A percentile compares a stretch with the other conserved stretches of the same genome.
phyloP scores from a whole-genome alignment of 2,113 vertebrate species.

The Otolemur garnettii region DNA sequence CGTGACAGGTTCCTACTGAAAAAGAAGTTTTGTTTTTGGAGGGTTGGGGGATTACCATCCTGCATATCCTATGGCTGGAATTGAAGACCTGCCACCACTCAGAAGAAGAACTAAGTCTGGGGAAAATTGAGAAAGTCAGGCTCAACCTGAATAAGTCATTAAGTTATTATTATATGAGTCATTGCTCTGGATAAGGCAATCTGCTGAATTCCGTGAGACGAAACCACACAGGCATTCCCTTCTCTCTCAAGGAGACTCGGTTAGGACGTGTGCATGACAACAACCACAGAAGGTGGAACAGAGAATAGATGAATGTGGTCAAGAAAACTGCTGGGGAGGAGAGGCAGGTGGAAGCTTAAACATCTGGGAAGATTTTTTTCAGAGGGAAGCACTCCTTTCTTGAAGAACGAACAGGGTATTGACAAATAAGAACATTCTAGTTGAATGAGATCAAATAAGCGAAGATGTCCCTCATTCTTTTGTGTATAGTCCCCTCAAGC shows the following conservation, averaged over 20 bases:
- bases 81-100: neutral
- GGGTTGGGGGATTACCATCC: neutral
- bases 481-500: neutral
- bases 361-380: neutral
- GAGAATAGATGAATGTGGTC: neutral
- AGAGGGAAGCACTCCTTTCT: neutral
- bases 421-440: neutral
- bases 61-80: neutral
- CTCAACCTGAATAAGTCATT: slow-evolving; percentile 33
- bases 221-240: neutral
- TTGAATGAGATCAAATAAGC: neutral
- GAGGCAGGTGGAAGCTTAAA: neutral
- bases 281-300: fast-evolving
- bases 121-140: slow-evolving; percentile 35
- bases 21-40: neutral
- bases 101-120: neutral
- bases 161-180: slow-evolving; percentile 5
- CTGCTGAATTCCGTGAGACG: neutral
- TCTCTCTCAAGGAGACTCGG: neutral
- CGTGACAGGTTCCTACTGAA: neutral
- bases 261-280: neutral
- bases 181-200: neutral
- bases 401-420: neutral
- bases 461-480: neutral
- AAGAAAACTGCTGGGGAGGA: neutral